A percentile compares a stretch with the other conserved stretches of the same genome.
Conservation (phyloP, 2,888 invertebrate species). For the Tyria jacobaeae region DNA sequence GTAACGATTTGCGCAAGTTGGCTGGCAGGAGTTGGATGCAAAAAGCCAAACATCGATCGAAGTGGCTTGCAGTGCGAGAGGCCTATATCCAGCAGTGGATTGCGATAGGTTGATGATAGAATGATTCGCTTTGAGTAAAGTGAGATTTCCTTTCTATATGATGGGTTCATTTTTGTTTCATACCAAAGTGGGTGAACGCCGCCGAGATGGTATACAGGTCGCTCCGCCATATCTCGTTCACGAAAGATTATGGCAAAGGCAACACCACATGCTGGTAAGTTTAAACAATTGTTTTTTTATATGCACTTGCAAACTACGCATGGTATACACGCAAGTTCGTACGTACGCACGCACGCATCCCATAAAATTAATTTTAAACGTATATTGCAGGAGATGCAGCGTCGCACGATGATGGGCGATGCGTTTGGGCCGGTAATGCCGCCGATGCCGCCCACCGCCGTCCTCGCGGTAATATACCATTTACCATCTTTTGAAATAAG, state of each 20-base stretch:
- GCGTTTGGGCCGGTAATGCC: slow-evolving; percentile 42
- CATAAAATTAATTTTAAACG: no score
- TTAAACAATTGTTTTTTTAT: not conserved
- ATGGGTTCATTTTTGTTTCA: not conserved
- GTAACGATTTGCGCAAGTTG: no score
- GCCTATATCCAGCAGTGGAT: no score
- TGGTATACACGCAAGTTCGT: no score
- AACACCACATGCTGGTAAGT: slow-evolving; percentile 88
- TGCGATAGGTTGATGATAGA: no score
- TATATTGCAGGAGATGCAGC: slow-evolving; percentile 75
- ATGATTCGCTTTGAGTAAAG: no score
- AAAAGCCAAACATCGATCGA: no score
- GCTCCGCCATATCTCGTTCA: slow-evolving; percentile 91
- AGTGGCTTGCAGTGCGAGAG: no score
- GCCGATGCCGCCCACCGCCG: slow-evolving; percentile 57
- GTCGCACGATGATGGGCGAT: slow-evolving; percentile 78
- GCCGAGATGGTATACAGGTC: slow-evolving; percentile 63
- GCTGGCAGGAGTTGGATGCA: no score
- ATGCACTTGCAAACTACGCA: no score
- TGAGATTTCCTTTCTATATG: no score
- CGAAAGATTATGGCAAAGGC: slow-evolving; percentile 91
- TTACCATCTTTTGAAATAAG: not conserved
- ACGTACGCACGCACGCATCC: no score
- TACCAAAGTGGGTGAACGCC: slow-evolving; percentile 68
- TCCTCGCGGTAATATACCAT: slow-evolving; percentile 55